Evolutionary conservation across 2,888 invertebrate species (phyloP), one percentile per base, ranked within the genome.

Genomic region (Cephus pygmeus): DNA sequence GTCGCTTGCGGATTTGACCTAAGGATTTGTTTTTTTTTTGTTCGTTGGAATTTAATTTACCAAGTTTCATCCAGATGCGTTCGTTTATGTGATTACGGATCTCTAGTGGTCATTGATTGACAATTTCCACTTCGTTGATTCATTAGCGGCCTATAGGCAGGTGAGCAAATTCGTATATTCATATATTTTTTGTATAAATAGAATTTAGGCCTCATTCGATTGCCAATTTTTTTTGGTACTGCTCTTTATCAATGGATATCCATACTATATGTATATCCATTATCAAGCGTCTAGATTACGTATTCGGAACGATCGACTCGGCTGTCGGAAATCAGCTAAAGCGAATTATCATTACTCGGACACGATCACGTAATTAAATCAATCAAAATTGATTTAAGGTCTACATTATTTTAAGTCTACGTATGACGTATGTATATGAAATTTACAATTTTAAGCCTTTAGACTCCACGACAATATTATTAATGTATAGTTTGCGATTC

Each of bases 341-440:
- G 33, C 31, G 31, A 71, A 71, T 33, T 71, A 71, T 71, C 71
- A 71, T 71, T 33, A 31, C 71, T 71, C 71, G 34, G 56, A 71
- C 71, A 34, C 71, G 34, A 71, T 31, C 34, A 79, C 79, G 79
- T 82, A 82, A 82, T 80, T 87, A 87, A 87, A 88, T 88, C 87
- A 88, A 88, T 88, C 87, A 88, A 89, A 88, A 89, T 88, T 88
- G 88, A 88, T 88, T 88, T 88, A 86, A 88, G 87, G 69, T 82
- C 79, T 81, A 80, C 77, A 81, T 84, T 86, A 85, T 80, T 77
- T 78, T 84, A 83, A 80, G 79, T 76, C 80, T 83, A 82, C 81
- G 81, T 84, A 82, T 81, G 79, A 84, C 83, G 83, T 86, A 85
- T 82, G 85, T 75, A 80, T 81, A 78, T 74, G 71, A 78, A 76